Base-by-base conservation (phyloP, 2,113 vertebrate genomes). In the Strigops habroptila region DNA sequence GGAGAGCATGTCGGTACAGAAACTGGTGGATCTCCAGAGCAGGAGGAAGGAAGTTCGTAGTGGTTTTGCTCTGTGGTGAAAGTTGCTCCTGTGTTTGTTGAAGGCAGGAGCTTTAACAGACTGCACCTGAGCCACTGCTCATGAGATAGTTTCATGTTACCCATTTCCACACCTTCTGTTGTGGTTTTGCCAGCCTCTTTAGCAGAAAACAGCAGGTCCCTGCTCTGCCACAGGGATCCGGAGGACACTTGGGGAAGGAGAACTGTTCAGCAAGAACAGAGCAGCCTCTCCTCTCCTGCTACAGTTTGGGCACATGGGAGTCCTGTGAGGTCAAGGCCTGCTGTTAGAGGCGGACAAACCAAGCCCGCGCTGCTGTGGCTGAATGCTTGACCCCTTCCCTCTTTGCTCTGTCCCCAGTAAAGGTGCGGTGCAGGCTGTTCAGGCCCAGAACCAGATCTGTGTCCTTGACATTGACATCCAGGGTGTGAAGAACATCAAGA, bases 391-490 rank as follows among this genome's bases (percentile, higher is more conserved):
- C 51, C 48, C 39, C 9, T 76, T 15, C 57, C 30, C 49, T 27
- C 43, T 35, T 33, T 35, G 30, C 33, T 86, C 37, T 68, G n/a
- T 49, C 93, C 60, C 10, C 96, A 99, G 99, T 93, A 99, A 99
- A 98, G 98, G 98, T 0, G 98, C 99, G 0, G 99, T 99, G 43
- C 98, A 98, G 76, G 98, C 97, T 0, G 99, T 99, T 41, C 99
- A 99, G 97, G 98, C 98, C 85, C 98, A 97, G 97, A 99, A 99
- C 97, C 98, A 99, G 95, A 99, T 99, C 97, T 99, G 99, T 11
- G 96, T 99, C 88, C 97, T 99, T 10, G 99, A 99, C 70, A 98
- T 99, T 2, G 99, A 99, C 97, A 99, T 99, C 98, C 99, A 99
- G 97, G 99, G 99, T 0, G 99, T 99, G 91, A 99, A 96, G 82